Evolutionary conservation across 2,113 vertebrate genomes (phyloP), one percentile per base, ranked within the genome.

Genomic region (Ameiurus melas): DNA sequence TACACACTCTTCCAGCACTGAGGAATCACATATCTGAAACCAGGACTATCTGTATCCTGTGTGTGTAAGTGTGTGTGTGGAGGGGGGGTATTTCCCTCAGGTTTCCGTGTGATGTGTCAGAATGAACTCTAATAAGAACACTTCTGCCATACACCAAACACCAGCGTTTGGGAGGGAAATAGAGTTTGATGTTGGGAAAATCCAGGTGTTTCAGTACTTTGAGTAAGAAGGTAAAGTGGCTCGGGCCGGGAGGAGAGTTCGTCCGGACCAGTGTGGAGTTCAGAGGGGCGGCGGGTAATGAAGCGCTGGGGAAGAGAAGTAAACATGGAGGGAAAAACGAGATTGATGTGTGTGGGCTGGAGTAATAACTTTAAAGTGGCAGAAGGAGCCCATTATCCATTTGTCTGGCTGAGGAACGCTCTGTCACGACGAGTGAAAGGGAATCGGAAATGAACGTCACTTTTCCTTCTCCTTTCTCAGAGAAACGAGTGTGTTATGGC

Each of bases 301-400:
- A 89, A 86, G 53, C 36, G 39, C 62, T 33, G 43, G 71, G 70
- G 43, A 68, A 77, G 83, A 87, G 64, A 88, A 85, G 84, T 91
- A 81, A 89, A 90, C 91, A 90, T 83, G 88, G 83, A 86, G 86
- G 91, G 89, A 88, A 88, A 87, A 85, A 62, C 79, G 89, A 93
- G 93, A 94, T 93, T 93, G 93, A 94, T 94, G 92, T 87, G 92
- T 86, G 62, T 85, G 88, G 91, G 91, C 91, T 90, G 90, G 80
- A 93, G 93, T 94, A 94, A 94, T 94, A 93, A 92, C 92, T 93
- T 94, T 92, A 93, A 94, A 93, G 91, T 94, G 93, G 93, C 93
- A 94, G 91, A 87, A 91, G 88, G 84, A 93, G 91, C 92, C 92
- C 92, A 94, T 93, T 92, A 92, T 90, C 92, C 91, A 93, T 94